These are phyloP conservation scores for Strongylocentrotus purpuratus DNA, from an alignment of 35 echinoderm and acorn worm genomes.

Conservation along the genomic window DNA sequence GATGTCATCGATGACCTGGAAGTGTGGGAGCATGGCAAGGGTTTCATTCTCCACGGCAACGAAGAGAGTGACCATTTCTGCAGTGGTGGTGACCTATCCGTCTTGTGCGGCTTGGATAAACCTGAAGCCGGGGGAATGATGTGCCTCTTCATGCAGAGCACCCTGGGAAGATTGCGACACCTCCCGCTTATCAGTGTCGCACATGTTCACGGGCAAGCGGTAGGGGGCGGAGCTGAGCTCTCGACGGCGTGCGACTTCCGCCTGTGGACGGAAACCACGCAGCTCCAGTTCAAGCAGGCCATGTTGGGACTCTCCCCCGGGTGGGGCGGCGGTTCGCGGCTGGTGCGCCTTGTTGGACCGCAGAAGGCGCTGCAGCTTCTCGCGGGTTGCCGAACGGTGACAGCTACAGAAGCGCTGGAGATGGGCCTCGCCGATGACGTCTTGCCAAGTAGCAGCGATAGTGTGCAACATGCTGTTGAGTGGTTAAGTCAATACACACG, in stretches of 20 bases:
- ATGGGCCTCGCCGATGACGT: constrained; percentile 69
- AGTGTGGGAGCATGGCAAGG: constrained; percentile 83
- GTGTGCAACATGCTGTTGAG: constrained; percentile 47
- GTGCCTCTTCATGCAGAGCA: constrained; percentile 96
- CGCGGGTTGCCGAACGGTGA: constrained; percentile 44
- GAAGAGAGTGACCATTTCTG: constrained; percentile 72
- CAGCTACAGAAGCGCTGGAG: constrained; percentile 50
- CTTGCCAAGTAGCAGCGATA: constrained; percentile 34
- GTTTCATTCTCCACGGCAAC: constrained; percentile 70
- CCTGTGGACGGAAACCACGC: constrained; percentile 55
- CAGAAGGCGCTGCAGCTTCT: constrained; percentile 78
- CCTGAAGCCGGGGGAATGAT: constrained; percentile 71
- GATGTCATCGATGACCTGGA: constrained; percentile 82
- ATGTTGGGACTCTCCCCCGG: constrained; percentile 84
- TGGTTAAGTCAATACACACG: constrained; percentile 77
- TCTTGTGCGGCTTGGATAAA: constrained; percentile 40
- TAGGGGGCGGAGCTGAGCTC: constrained; percentile 86
- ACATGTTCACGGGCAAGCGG: constrained; percentile 67
- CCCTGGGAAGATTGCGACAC: constrained; percentile 65
- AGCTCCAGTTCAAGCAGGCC: constrained; percentile 79
- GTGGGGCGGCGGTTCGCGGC: constrained; percentile 84
- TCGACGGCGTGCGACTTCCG: constrained; percentile 92
- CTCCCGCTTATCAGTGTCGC: constrained; percentile 82
- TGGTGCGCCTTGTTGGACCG: constrained; percentile 79
- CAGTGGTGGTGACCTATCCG: constrained; percentile 67